Conservation (phyloP, 2,113 vertebrate genomes). For the Atlantisia rogersi region DNA sequence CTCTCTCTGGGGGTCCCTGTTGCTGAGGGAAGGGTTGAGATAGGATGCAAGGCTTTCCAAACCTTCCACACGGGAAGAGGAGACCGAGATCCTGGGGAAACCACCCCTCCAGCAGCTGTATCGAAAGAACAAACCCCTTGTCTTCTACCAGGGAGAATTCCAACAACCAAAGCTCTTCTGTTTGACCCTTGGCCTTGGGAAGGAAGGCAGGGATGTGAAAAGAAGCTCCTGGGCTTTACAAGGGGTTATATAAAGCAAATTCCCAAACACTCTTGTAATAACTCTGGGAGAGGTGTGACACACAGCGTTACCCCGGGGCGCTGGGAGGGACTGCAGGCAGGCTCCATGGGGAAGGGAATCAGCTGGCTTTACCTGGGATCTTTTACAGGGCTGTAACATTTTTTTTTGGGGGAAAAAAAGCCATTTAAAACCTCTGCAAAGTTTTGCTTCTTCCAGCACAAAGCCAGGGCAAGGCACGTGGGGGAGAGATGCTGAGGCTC, state of each 20-base stretch:
- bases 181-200: background rate
- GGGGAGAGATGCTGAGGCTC: rapidly evolving
- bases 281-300: background rate
- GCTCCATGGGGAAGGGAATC: background rate
- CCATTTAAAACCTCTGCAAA: background rate
- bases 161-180: rapidly evolving
- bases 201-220: rapidly evolving
- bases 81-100: background rate
- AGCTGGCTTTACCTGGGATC: rapidly evolving
- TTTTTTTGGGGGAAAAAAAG: rapidly evolving
- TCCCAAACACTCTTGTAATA: rapidly evolving
- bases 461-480: rapidly evolving
- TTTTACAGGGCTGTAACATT: background rate
- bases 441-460: rapidly evolving
- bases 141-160: background rate
- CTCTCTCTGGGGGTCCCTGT: too few relatives aligned
- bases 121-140: too few relatives aligned
- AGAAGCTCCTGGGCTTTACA: rapidly evolving
- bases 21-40: background rate
- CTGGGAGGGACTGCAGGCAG: background rate
- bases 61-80: rapidly evolving
- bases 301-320: rapidly evolving
- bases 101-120: rapidly evolving
- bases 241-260: background rate
- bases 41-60: background rate